phyloP scores from a whole-genome alignment of 1,140 invertebrate species.

The Tetragnatha versicolor region DNA sequence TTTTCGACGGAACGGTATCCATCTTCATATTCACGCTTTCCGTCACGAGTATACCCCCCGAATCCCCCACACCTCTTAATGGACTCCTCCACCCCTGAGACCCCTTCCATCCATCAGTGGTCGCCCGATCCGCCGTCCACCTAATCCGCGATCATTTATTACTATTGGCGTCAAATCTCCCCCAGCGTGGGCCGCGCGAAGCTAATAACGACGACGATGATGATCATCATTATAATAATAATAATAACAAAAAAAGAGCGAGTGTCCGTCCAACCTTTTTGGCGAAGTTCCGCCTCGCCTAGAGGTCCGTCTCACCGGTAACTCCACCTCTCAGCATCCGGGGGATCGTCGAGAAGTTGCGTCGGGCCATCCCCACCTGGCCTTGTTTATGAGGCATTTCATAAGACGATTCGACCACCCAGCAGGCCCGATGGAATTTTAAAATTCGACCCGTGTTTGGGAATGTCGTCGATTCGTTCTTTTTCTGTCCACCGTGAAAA shows the following conservation, averaged over 20 bases:
- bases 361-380: background rate
- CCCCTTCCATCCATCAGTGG: too few relatives aligned
- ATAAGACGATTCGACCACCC: slow-evolving; percentile 3
- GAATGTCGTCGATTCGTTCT: too few relatives aligned
- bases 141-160: too few relatives aligned
- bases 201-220: background rate
- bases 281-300: slow-evolving; percentile 23
- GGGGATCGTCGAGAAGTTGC: slow-evolving; percentile 42
- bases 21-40: too few relatives aligned
- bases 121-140: too few relatives aligned
- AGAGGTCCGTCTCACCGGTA: slow-evolving; percentile 41
- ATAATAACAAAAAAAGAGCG: background rate
- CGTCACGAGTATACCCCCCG: too few relatives aligned
- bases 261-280: slow-evolving; percentile 29
- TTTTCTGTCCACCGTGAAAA: too few relatives aligned
- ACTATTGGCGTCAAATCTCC: too few relatives aligned
- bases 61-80: too few relatives aligned
- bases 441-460: slow-evolving; percentile 13
- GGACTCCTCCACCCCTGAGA: too few relatives aligned
- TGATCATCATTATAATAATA: background rate
- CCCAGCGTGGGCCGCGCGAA: too few relatives aligned
- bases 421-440: background rate
- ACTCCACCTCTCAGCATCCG: slow-evolving; percentile 50
- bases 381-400: background rate
- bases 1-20: too few relatives aligned